phyloP scores from a whole-genome alignment of 2,888 invertebrate genomes.

The Panopea generosa region DNA sequence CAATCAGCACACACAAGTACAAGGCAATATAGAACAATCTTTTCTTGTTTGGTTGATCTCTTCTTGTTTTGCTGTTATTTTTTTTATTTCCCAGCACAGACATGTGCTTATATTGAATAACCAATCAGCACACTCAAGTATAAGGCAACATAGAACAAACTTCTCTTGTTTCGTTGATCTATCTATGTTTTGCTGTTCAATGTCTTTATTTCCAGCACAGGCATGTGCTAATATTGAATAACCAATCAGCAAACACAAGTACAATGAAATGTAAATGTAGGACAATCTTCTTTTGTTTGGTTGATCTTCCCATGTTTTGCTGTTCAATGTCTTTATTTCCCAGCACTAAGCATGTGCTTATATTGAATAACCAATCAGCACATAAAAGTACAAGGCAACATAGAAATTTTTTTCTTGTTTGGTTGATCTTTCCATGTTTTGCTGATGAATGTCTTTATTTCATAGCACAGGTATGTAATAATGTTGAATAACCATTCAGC shows the following conservation, averaged over 20 bases:
- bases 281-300: too few relatives aligned
- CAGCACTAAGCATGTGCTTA: conserved; percentile 42
- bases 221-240: conserved; percentile 28
- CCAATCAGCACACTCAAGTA: conserved; percentile 18
- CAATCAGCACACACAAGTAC: too few relatives aligned
- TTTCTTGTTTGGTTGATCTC: too few relatives aligned
- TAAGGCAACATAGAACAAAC: conserved; percentile 11
- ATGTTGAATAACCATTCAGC: conserved; percentile 27
- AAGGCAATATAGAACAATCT: too few relatives aligned
- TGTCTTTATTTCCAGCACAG: conserved; percentile 23
- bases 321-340: conserved; percentile 11
- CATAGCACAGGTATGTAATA: conserved; percentile 35
- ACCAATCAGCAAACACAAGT: conserved; percentile 37
- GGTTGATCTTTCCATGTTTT: neutral
- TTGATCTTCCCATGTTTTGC: neutral
- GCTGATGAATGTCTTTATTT: conserved; percentile 4
- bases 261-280: conserved; percentile 23
- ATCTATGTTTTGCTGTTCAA: neutral
- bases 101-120: conserved; percentile 24
- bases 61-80: neutral
- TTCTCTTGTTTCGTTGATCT: neutral
- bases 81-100: conserved; percentile 23
- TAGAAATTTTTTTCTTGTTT: neutral
- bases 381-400: conserved; percentile 24
- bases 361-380: conserved; percentile 13